phyloP scores from a whole-genome alignment of 2,113 vertebrate genomes.

The Megaceryle maxima region DNA sequence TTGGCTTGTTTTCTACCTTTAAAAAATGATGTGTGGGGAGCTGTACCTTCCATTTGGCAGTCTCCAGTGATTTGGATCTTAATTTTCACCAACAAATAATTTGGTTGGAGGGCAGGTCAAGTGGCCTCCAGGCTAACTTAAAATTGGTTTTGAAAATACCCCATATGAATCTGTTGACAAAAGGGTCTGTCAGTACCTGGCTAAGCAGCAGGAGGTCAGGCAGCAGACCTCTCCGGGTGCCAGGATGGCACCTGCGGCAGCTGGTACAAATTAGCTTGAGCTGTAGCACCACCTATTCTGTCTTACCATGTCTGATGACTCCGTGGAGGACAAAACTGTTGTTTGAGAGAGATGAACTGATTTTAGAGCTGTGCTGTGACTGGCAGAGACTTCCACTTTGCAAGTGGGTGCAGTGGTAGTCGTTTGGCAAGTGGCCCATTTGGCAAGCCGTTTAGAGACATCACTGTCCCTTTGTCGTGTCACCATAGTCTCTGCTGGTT shows the following conservation, averaged over 20 bases:
- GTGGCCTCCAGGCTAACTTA: background rate
- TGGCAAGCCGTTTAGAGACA: background rate
- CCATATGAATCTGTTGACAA: background rate
- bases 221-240: background rate
- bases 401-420: no score
- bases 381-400: background rate
- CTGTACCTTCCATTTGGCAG: background rate
- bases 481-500: background rate
- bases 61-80: background rate
- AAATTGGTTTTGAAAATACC: background rate
- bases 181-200: background rate
- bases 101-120: constrained; percentile 12
- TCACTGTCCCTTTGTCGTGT: fast-evolving
- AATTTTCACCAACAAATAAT: constrained; percentile 27
- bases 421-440: fast-evolving
- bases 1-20: constrained; percentile 58
- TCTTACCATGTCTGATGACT: fast-evolving
- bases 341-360: background rate
- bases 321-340: background rate
- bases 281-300: fast-evolving
- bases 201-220: background rate
- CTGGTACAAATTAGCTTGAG: background rate
- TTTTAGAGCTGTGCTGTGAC: background rate
- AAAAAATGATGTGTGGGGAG: background rate
- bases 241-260: background rate